Conservation (phyloP, 2,888 invertebrate genomes). For the Aspidiotus destructor region DNA sequence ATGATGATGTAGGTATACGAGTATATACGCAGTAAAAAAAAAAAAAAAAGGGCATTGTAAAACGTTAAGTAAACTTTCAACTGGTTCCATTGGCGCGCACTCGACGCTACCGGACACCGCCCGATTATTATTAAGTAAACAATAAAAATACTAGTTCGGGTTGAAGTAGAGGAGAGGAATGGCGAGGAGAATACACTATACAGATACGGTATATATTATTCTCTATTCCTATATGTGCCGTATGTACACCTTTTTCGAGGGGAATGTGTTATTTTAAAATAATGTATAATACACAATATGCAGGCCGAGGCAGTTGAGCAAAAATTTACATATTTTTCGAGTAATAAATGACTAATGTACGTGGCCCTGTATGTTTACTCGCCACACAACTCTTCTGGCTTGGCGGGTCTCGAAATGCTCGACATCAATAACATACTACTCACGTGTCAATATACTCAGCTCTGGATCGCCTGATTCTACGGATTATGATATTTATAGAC, state of each 20-base stretch:
- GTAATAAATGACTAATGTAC: constrained; percentile 30
- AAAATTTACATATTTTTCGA: constrained; percentile 27
- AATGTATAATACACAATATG: neutral
- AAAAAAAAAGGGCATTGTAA: neutral
- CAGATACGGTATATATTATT: no score
- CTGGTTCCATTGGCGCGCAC: constrained; percentile 28
- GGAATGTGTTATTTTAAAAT: neutral
- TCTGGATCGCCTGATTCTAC: no score
- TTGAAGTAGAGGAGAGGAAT: neutral
- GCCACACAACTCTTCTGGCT: neutral
- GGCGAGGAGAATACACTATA: neutral
- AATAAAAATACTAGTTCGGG: constrained; percentile 7
- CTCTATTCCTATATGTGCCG: no score
- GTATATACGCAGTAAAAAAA: neutral
- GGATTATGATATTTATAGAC: no score
- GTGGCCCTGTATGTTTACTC: constrained; percentile 23
- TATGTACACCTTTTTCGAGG: no score
- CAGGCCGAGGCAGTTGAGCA: constrained; percentile 11
- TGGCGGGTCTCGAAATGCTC: no score
- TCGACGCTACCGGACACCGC: constrained; percentile 33
- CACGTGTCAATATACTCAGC: no score
- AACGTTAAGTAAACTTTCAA: constrained; percentile 32
- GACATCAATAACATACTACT: no score
- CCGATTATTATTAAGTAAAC: constrained; percentile 30
- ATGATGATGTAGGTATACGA: no score